A percentile compares a stretch with the other conserved stretches of the same genome.
Evolutionary conservation across 1,140 invertebrate species (phyloP).

Genomic region (Drosophila sturtevanti): DNA sequence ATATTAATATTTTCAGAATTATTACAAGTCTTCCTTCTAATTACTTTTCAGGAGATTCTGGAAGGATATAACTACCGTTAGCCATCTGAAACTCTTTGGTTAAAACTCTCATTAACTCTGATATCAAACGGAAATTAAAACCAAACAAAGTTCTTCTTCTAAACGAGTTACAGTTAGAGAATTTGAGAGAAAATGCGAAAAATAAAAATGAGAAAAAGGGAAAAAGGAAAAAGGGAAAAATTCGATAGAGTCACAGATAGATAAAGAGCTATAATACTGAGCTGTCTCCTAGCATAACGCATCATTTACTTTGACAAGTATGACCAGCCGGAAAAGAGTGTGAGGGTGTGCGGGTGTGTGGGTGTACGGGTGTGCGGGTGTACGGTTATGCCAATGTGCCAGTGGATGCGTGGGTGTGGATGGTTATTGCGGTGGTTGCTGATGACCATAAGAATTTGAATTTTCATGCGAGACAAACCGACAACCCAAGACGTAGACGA

Average conservation of each 20-base stretch:
- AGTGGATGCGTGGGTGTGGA: not conserved
- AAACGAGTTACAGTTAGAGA: not conserved
- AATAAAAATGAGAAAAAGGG: slow-evolving; percentile 11
- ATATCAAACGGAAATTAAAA: slow-evolving; percentile 48
- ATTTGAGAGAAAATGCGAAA: not conserved
- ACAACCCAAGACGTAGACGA: slow-evolving; percentile 8
- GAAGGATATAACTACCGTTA: not conserved
- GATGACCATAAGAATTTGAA: slow-evolving; percentile 17
- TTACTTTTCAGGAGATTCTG: too few species aligned
- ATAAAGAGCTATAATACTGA: not conserved
- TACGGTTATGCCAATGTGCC: too few species aligned
- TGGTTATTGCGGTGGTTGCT: not conserved
- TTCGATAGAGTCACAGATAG: slow-evolving; percentile 25
- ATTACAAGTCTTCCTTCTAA: too few species aligned
- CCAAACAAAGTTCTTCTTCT: slow-evolving; percentile 6
- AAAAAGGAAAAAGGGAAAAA: slow-evolving; percentile 14
- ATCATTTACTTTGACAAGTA: slow-evolving; percentile 16
- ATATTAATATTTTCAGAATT: not conserved
- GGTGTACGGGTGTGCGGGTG: too few species aligned
- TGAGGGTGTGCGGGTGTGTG: too few species aligned
- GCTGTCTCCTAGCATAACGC: slow-evolving; percentile 9
- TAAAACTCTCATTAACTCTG: not conserved
- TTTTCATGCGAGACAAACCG: slow-evolving; percentile 6
- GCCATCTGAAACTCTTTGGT: not conserved
- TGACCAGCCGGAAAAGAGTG: slow-evolving; percentile 8